A percentile compares a stretch with the other conserved stretches of the same genome.
phyloP scores from a whole-genome alignment of 2,888 invertebrate species.

The Lasiommata megera region DNA sequence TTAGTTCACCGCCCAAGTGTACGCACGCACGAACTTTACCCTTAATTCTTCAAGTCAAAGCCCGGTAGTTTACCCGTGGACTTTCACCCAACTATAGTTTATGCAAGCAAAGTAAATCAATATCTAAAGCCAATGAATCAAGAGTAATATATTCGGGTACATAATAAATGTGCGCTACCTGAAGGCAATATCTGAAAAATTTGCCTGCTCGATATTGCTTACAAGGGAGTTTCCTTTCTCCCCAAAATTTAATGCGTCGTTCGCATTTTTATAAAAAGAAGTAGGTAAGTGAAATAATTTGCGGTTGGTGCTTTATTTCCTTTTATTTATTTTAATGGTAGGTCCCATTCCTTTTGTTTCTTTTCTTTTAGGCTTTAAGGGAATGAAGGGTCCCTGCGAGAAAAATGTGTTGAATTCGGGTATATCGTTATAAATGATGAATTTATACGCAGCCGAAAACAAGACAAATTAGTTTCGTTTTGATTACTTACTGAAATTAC shows the following conservation, averaged over 20 bases:
- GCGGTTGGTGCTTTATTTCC: conserved; percentile 78
- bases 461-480: conserved; percentile 62
- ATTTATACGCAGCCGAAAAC: conserved; percentile 49
- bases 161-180: conserved; percentile 82
- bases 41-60: conserved; percentile 62
- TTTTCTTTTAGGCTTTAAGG: conserved; percentile 57
- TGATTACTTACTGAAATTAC: conserved; percentile 57
- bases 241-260: conserved; percentile 81
- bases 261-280: conserved; percentile 81
- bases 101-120: conserved; percentile 81
- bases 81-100: conserved; percentile 69
- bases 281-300: conserved; percentile 81
- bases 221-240: conserved; percentile 81
- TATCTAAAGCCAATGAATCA: conserved; percentile 82
- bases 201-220: conserved; percentile 82
- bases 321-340: conserved; percentile 81
- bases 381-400: conserved; percentile 55
- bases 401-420: conserved; percentile 56
- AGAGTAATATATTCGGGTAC: conserved; percentile 82
- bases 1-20: conserved; percentile 28
- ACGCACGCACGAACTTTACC: conserved; percentile 45
- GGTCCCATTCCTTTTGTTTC: conserved; percentile 74
- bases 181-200: conserved; percentile 82
- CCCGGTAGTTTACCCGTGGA: conserved; percentile 53
- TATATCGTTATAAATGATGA: conserved; percentile 63